phyloP scores from a whole-genome alignment of 2,797 vertebrate species.

The Oryzias sinensis region DNA sequence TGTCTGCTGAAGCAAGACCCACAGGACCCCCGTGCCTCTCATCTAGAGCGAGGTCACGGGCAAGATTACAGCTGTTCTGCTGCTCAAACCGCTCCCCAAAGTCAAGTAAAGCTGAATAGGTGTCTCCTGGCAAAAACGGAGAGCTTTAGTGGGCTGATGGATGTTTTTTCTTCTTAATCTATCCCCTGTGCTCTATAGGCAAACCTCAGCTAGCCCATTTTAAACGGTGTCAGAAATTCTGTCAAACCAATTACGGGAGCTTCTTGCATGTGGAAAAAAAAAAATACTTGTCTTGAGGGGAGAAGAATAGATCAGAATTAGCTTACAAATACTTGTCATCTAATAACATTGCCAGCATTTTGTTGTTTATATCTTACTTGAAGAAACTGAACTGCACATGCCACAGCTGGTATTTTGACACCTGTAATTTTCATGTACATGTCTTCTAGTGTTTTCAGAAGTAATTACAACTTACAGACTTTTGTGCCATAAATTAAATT shows the following conservation, averaged over 20 bases:
- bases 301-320: slow-evolving; percentile 43
- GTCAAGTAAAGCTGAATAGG: slow-evolving; percentile 66
- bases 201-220: slow-evolving; percentile 38
- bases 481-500: neutral
- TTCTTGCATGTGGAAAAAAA: slow-evolving; percentile 30
- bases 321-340: slow-evolving; percentile 36
- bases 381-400: slow-evolving; percentile 2
- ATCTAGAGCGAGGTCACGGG: slow-evolving; percentile 72
- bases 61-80: slow-evolving; percentile 64
- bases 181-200: slow-evolving; percentile 59
- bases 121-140: slow-evolving; percentile 62
- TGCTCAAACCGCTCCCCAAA: slow-evolving; percentile 65
- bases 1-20: slow-evolving; percentile 47
- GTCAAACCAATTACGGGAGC: slow-evolving; percentile 58
- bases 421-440: neutral
- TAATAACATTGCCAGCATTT: slow-evolving; percentile 21
- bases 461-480: neutral
- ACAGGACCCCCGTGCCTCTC: slow-evolving; percentile 63
- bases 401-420: neutral
- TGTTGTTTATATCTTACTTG: slow-evolving; percentile 11
- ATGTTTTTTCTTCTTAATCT: slow-evolving; percentile 64
- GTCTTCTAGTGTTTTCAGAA: neutral
- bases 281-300: slow-evolving; percentile 29
- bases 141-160: slow-evolving; percentile 66
- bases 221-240: slow-evolving; percentile 48